These are phyloP conservation scores for Protonemura montana DNA, from an alignment of 2,888 invertebrate species.

Conservation along the genomic window DNA sequence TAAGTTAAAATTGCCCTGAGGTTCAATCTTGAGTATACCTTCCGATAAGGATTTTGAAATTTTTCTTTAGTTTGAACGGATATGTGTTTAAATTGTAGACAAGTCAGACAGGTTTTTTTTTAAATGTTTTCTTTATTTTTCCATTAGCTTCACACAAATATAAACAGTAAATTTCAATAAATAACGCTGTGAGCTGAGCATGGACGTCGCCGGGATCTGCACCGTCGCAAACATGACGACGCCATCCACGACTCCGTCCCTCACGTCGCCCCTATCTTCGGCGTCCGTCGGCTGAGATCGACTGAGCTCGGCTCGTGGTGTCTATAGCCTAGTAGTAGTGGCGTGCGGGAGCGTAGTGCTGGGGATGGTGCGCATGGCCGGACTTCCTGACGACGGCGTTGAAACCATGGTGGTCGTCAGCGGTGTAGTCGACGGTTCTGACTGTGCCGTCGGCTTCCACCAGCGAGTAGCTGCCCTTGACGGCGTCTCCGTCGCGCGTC, in stretches of 20 bases:
- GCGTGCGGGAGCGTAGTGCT: slow-evolving; percentile 17
- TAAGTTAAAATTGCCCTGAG: no score
- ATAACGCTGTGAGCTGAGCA: background rate
- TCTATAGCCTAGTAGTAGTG: background rate
- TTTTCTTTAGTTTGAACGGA: no score
- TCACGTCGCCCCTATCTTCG: no score
- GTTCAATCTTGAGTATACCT: no score
- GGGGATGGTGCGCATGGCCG: slow-evolving; percentile 50
- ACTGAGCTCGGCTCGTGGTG: no score
- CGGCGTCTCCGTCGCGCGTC: slow-evolving; percentile 43
- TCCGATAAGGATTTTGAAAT: no score
- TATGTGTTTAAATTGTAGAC: no score
- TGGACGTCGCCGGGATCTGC: background rate
- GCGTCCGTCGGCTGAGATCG: no score
- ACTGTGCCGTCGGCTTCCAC: slow-evolving; percentile 43
- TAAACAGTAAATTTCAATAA: no score
- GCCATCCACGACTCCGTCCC: background rate
- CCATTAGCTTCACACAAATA: no score
- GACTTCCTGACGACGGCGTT: slow-evolving; percentile 53
- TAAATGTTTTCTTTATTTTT: no score
- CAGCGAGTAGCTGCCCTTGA: slow-evolving; percentile 44
- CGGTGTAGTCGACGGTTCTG: slow-evolving; percentile 53
- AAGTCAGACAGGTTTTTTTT: no score
- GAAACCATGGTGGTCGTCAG: slow-evolving; percentile 54
- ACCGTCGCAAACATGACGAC: background rate